Percentiles rank a stretch among this genome's conserved stretches.
Conservation (phyloP, 2,888 invertebrate species). For the Mystacides longicornis region DNA sequence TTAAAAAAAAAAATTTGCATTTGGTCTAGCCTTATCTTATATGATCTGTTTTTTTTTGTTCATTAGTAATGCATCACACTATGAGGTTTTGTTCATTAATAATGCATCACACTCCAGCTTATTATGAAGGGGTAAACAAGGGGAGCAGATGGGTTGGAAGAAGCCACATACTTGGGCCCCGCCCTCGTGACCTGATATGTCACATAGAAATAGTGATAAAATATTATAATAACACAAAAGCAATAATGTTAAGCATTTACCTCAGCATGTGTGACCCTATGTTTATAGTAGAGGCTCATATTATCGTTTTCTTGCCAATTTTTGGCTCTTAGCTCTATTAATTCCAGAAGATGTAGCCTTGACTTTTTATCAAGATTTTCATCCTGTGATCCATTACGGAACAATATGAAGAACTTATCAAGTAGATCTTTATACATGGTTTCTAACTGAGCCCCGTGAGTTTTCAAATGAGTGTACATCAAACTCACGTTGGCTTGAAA, state of each 20-base stretch:
- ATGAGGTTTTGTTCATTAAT: too few species aligned
- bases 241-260: conserved; percentile 28
- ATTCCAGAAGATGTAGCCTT: conserved; percentile 80
- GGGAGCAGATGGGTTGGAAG: too few species aligned
- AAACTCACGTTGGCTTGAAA: conserved; percentile 67
- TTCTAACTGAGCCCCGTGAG: conserved; percentile 74
- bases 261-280: conserved; percentile 56
- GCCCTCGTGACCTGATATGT: too few species aligned
- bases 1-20: too few species aligned
- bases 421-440: conserved; percentile 76
- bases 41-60: too few species aligned
- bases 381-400: conserved; percentile 84
- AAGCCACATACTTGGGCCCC: too few species aligned
- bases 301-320: conserved; percentile 83
- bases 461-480: conserved; percentile 74
- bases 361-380: conserved; percentile 79
- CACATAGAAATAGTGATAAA: too few species aligned
- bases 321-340: conserved; percentile 88
- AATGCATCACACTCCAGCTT: too few species aligned
- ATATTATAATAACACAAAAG: too few species aligned
- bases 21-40: too few species aligned
- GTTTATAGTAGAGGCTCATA: conserved; percentile 77
- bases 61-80: too few species aligned
- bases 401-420: conserved; percentile 73
- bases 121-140: too few species aligned